Evolutionary conservation across 2,797 vertebrate species (phyloP), one percentile per base, ranked within the genome.

Genomic region (Enteromius trimaculatus): DNA sequence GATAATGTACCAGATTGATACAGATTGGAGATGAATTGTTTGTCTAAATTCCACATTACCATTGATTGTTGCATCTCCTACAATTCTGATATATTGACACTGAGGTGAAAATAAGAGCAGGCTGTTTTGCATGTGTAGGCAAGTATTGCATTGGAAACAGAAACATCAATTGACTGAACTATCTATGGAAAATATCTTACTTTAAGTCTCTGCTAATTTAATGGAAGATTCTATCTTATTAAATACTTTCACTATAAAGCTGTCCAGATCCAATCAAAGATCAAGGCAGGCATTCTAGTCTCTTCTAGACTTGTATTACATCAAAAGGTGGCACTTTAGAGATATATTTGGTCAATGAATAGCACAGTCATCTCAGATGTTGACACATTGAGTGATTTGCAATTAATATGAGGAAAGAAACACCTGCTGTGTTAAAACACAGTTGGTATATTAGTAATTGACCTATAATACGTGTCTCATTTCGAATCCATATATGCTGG

Each of bases 211-310:
- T 11, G 26, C n/a, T 19, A 72, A 23, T 34, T 69, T 44, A 58
- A 69, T 51, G 7, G 6, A 68, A 42, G 51, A n/a, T 21, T 76
- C 7, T 69, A 13, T 37, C 65, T 10, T 13, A 71, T 76, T 29
- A 71, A 8, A 37, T 65, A 51, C 66, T 62, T 80, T 65, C 49
- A 37, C 14, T 64, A 79, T 77, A 77, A 72, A 81, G 55, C 81
- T 80, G 70, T 85, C 72, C 83, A 80, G 80, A 81, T 81, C 55
- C 71, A 77, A 70, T 62, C 75, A 85, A 85, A 79, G 53, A 83
- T 70, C 80, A 86, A 58, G 39, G 39, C 69, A 78, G 77, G 23
- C 77, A 84, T 81, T 83, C 68, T 37, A 37, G 82, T 74, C 62
- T 34, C 62, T 70, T 88, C 84, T 83, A 55, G 71, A 80, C 65